Evolutionary conservation across 2,113 vertebrate genomes (phyloP).

Genomic region (Variabilichromis moorii): DNA sequence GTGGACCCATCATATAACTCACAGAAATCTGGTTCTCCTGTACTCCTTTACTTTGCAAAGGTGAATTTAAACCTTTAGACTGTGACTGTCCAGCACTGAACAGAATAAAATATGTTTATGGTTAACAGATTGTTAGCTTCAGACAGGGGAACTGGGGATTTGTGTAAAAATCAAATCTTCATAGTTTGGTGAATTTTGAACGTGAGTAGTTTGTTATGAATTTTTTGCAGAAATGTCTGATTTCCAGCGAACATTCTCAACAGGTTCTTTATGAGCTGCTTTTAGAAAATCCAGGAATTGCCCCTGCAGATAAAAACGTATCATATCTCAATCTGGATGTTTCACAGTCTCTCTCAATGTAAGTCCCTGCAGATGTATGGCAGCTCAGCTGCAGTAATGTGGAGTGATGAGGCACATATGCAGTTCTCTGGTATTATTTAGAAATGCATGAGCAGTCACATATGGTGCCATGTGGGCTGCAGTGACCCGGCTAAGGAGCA

Average conservation of each 20-base stretch:
- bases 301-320: neutral
- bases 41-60: neutral
- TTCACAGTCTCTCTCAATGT: neutral
- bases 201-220: rapidly evolving
- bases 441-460: constrained; percentile 42
- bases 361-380: neutral
- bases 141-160: neutral
- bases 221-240: neutral
- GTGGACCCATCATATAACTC: neutral
- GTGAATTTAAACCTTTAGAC: neutral
- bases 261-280: neutral
- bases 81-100: neutral
- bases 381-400: neutral
- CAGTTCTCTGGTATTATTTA: constrained; percentile 16
- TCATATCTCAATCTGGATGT: too few species aligned
- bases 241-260: neutral
- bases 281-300: neutral
- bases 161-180: neutral
- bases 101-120: neutral
- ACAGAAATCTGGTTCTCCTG: neutral
- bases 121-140: neutral
- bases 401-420: neutral
- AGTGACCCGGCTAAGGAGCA: constrained; percentile 52
- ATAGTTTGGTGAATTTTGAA: rapidly evolving
- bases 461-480: constrained; percentile 43